Base-by-base conservation (phyloP, 2,888 invertebrate species). In the Xiphydria camelus region DNA sequence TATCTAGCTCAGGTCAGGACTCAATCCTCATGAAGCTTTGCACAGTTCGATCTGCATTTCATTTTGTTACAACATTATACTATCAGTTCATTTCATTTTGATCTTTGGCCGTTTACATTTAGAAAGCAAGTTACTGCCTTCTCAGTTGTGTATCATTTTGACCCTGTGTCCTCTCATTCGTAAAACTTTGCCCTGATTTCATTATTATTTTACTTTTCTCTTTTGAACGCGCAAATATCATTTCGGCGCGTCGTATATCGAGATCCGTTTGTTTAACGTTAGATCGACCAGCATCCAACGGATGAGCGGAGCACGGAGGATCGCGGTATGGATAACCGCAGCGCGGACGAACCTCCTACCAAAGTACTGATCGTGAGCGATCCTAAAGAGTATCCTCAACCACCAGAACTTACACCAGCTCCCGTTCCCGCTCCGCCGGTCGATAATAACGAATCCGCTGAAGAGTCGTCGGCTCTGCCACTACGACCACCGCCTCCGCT, bases 1-100 rank as follows among this genome's bases (percentile, higher is more conserved):
- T 93, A 91, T 73, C 82, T 92, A 59, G 88, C 89, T 53, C 82
- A 86, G 77, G 79, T 87, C 78, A 83, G 79, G 77, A n/a, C n/a
- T n/a, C n/a, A n/a, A n/a, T n/a, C n/a, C n/a, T n/a, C n/a, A n/a
- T n/a, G n/a, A n/a, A n/a, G n/a, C n/a, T n/a, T n/a, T n/a, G n/a
- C n/a, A n/a, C n/a, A n/a, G n/a, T n/a, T n/a, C n/a, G n/a, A n/a
- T n/a, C n/a, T n/a, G n/a, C n/a, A n/a, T n/a, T n/a, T n/a, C n/a
- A n/a, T n/a, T n/a, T n/a, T n/a, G n/a, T n/a, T n/a, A n/a, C n/a
- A n/a, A n/a, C n/a, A n/a, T n/a, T n/a, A n/a, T n/a, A n/a, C n/a
- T n/a, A n/a, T n/a, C n/a, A n/a, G n/a, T n/a, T n/a, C n/a, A n/a
- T n/a, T n/a, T n/a, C n/a, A n/a, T n/a, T n/a, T n/a, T n/a, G n/a